Conservation (phyloP, 1,140 invertebrate genomes). For the Megathymus violae region DNA sequence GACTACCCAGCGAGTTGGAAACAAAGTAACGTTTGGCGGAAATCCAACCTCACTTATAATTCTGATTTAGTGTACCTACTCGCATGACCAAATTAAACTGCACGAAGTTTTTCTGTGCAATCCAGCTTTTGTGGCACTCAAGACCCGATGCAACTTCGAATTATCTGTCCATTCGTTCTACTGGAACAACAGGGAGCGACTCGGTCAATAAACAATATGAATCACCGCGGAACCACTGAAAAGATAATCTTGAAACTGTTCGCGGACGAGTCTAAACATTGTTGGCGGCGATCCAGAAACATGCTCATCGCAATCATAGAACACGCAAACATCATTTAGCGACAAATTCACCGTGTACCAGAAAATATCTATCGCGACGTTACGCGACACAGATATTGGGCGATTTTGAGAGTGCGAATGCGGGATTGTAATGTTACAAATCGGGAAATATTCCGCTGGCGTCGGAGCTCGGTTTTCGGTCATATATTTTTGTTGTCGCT, state of each 20-base stretch:
- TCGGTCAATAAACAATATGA: conserved; percentile 55
- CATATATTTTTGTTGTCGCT: conserved; percentile 45
- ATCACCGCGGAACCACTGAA: conserved; percentile 48
- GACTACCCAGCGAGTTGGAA: conserved; percentile 62
- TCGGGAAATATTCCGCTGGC: conserved; percentile 5
- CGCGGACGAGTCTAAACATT: conserved; percentile 53
- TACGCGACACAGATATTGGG: conserved; percentile 20
- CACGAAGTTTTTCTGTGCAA: conserved; percentile 33
- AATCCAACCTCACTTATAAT: conserved; percentile 74
- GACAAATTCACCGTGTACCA: conserved; percentile 61
- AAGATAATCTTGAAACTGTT: conserved; percentile 51
- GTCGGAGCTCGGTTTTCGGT: conserved; percentile 27
- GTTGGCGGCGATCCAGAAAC: conserved; percentile 61
- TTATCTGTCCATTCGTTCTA: conserved; percentile 11
- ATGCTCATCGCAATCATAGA: conserved; percentile 66
- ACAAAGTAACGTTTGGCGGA: conserved; percentile 76
- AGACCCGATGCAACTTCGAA: conserved; percentile 18
- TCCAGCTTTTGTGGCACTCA: conserved; percentile 15
- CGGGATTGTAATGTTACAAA: conserved; percentile 16
- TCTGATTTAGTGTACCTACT: conserved; percentile 70
- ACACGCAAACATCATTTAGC: conserved; percentile 69
- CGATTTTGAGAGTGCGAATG: conserved; percentile 12
- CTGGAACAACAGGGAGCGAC: conserved; percentile 31
- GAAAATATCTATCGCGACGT: conserved; percentile 46
- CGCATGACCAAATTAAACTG: conserved; percentile 46